Base-by-base conservation (phyloP, 2,888 invertebrate genomes). In the Chymomyza amoena region DNA sequence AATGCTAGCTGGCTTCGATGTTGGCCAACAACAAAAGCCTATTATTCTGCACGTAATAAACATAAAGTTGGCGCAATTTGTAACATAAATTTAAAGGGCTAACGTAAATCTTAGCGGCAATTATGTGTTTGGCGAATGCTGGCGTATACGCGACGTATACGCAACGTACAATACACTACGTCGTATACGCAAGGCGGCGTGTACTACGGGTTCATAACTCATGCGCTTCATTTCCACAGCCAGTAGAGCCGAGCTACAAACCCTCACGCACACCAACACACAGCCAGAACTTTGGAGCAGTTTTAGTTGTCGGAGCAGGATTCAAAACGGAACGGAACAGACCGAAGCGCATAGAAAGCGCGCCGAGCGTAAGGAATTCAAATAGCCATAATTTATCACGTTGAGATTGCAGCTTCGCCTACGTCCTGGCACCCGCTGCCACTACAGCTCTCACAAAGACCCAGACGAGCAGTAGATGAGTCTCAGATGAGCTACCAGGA, bases 31-130 rank as follows among this genome's bases (percentile, higher is more conserved):
- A 81, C 81, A 81, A 83, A 85, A 85, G 85, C 82, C 86, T 85
- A 85, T 82, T 82, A 83, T 85, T 85, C 84, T 73, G 84, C 84
- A 84, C 84, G 84, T 84, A 87, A 84, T 84, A 84, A 87, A 84
- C 84, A 84, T 84, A 87, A 84, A 84, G 82, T 80, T 81, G 80
- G 79, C 82, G 79, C 82, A 87, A 87, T 84, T 84, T 87, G 84
- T 81, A 87, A 77, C 82, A 87, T 84, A 87, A 80, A 87, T 87
- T 84, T 84, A 80, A 82, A 82, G 78, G 77, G 84, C 80, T 76
- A 77, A 79, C 84, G 84, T 84, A 84, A 84, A 87, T 84, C 87
- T 84, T 87, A 75, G 80, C 80, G 76, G 87, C 87, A 87, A 87
- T 87, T 87, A 87, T 82, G 87, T 84, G 84, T 82, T 86, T 69